Evolutionary conservation across 2,113 vertebrate species (phyloP).

Genomic region (Malurus melanocephalus): DNA sequence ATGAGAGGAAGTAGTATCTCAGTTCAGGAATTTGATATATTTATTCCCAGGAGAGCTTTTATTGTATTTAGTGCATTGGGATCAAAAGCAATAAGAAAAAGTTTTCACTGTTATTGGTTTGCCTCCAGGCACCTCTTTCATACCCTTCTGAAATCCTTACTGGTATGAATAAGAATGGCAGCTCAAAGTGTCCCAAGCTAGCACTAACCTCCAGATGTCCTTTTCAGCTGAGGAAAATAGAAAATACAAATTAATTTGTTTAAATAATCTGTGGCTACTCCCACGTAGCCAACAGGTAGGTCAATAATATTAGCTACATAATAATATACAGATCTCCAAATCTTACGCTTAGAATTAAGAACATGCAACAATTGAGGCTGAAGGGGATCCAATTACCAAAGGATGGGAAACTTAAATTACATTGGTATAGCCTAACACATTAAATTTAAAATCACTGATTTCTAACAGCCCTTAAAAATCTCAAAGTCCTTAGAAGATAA

Average conservation of each 20-base stretch:
- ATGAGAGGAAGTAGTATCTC: neutral
- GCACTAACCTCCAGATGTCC: neutral
- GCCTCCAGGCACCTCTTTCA: neutral
- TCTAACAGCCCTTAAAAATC: neutral
- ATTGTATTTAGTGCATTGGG: neutral
- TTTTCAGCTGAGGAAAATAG: neutral
- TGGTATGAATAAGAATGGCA: neutral
- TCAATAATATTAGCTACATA: neutral
- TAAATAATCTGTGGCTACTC: neutral
- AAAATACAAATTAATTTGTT: neutral
- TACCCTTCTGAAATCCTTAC: neutral
- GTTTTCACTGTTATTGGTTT: neutral
- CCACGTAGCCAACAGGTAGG: neutral
- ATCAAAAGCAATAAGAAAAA: neutral
- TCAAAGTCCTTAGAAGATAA: neutral
- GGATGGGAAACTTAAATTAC: neutral
- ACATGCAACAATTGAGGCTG: neutral
- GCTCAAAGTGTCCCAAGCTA: neutral
- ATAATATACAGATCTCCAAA: neutral
- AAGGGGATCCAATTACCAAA: neutral
- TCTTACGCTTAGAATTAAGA: neutral
- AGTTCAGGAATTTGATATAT: neutral
- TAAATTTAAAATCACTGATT: neutral
- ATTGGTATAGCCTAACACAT: neutral
- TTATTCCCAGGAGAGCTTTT: neutral